These are phyloP conservation scores for Cheilosia pagana DNA, from an alignment of 2,888 invertebrate species.

Conservation along the genomic window DNA sequence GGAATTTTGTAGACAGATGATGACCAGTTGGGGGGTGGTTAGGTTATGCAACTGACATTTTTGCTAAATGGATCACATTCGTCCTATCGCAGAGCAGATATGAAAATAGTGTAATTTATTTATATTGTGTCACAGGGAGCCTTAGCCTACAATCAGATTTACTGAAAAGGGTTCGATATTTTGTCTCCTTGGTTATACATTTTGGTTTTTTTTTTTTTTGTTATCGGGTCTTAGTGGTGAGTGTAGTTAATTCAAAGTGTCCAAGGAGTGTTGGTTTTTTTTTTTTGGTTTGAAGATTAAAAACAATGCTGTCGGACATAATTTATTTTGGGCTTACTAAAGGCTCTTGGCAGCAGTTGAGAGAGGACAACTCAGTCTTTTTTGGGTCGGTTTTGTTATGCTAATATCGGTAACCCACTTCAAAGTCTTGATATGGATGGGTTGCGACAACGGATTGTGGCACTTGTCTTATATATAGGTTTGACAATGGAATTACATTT, in stretches of 20 bases:
- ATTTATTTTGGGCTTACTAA: not conserved
- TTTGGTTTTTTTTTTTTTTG: not conserved
- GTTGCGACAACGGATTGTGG: constrained; percentile 21
- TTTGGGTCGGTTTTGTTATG: constrained; percentile 4
- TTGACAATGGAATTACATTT: not conserved
- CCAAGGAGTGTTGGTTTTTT: not conserved
- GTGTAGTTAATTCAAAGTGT: constrained; percentile 3
- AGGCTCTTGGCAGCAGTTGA: not conserved
- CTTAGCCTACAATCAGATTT: constrained; percentile 23
- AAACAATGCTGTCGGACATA: constrained; percentile 9
- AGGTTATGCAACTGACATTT: constrained; percentile 65
- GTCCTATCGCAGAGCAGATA: constrained; percentile 7
- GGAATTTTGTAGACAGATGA: constrained; percentile 1
- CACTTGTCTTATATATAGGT: constrained; percentile 24
- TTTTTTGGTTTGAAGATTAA: not conserved
- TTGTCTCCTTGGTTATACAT: constrained; percentile 3
- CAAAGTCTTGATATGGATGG: constrained; percentile 13
- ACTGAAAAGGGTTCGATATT: constrained; percentile 24
- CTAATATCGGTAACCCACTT: constrained; percentile 11
- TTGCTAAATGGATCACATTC: constrained; percentile 42
- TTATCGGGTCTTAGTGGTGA: not conserved
- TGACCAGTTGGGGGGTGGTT: constrained; percentile 9
- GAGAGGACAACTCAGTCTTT: not conserved
- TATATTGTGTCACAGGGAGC: not conserved
- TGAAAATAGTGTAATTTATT: constrained; percentile 27